Percentiles rank a stretch among this genome's conserved stretches.
Evolutionary conservation across 2,888 invertebrate genomes (phyloP).

Genomic region (Eudemis profundana): DNA sequence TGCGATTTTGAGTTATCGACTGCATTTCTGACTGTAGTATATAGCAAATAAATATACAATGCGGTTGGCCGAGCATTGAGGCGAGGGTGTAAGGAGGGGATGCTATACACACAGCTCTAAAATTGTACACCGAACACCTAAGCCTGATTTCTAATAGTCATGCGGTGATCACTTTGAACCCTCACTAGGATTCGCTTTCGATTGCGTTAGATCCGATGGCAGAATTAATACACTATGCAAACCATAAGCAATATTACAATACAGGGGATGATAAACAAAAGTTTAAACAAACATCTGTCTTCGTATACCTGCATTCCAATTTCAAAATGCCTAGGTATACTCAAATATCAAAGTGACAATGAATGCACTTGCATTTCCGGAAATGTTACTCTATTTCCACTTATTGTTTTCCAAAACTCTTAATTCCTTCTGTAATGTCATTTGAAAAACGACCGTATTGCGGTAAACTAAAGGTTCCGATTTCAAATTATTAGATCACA

Average conservation of each 20-base stretch:
- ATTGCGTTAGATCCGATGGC: no score
- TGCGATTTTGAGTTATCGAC: neutral
- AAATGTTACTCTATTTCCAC: neutral
- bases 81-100: no score
- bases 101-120: no score
- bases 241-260: no score
- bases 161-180: no score
- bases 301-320: neutral
- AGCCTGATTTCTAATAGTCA: no score
- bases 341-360: slow-evolving; percentile 1
- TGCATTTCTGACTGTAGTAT: neutral
- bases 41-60: no score
- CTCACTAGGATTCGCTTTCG: no score
- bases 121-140: no score
- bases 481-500: slow-evolving; percentile 3
- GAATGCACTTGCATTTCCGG: slow-evolving; percentile 4
- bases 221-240: no score
- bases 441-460: neutral
- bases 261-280: no score
- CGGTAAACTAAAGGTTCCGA: neutral
- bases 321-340: neutral
- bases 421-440: neutral
- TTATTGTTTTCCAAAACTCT: neutral
- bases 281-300: neutral
- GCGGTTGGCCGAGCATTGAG: no score